Percentiles rank a stretch among this genome's conserved stretches.
Evolutionary conservation across 2,797 vertebrate genomes (phyloP).

Genomic region (Poeciliopsis presidionis): DNA sequence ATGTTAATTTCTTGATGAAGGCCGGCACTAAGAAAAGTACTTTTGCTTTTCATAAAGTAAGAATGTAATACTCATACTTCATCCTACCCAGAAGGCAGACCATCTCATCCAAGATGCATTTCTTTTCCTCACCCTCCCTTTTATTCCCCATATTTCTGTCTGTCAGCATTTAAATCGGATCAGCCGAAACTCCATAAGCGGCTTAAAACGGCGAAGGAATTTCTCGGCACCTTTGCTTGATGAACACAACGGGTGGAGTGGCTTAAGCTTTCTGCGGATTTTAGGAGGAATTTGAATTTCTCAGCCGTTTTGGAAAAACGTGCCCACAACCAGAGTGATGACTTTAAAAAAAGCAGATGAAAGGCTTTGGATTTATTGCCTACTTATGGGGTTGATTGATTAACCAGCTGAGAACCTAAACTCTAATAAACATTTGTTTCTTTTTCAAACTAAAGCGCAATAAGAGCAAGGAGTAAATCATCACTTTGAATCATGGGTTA

Average conservation of each 20-base stretch:
- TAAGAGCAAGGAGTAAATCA: not conserved
- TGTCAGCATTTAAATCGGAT: slow-evolving; percentile 71
- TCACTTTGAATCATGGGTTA: not conserved
- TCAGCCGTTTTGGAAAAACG: slow-evolving; percentile 59
- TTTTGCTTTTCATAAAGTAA: slow-evolving; percentile 8
- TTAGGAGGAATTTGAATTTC: slow-evolving; percentile 72
- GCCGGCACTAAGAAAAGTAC: not conserved
- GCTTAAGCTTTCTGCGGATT: slow-evolving; percentile 70
- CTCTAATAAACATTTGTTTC: slow-evolving; percentile 10
- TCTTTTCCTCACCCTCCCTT: not conserved
- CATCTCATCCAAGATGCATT: slow-evolving; percentile 15
- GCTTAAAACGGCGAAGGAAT: slow-evolving; percentile 79
- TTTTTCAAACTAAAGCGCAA: slow-evolving; percentile 3
- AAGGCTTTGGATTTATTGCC: slow-evolving; percentile 42
- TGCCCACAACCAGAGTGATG: slow-evolving; percentile 42
- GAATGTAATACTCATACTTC: not conserved
- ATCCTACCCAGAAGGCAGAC: slow-evolving; percentile 11
- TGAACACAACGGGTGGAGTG: slow-evolving; percentile 53
- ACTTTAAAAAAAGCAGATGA: slow-evolving; percentile 37
- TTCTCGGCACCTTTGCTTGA: slow-evolving; percentile 72
- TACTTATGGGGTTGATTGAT: slow-evolving; percentile 41
- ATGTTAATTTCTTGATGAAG: not conserved
- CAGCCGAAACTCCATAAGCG: slow-evolving; percentile 74
- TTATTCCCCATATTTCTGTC: slow-evolving; percentile 55
- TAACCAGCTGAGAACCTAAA: slow-evolving; percentile 36